Base-by-base conservation (phyloP, 2,113 vertebrate genomes). In the Ursus arctos region DNA sequence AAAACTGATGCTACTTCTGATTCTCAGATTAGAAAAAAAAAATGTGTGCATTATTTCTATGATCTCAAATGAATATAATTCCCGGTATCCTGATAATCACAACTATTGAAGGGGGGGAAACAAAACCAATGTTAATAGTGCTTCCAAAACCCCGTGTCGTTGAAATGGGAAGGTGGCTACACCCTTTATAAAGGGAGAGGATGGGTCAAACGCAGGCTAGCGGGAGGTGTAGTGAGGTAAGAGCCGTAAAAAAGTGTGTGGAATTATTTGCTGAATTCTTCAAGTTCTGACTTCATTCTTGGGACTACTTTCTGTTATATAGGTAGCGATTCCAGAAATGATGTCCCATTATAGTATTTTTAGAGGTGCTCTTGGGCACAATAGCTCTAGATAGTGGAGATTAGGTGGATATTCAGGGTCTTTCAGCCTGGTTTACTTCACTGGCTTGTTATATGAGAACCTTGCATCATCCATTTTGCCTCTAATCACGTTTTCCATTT, bases 281-380 rank as follows among this genome's bases (percentile, higher is more conserved):
- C 80, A n/a, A 47, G 95, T 96, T 98, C 40, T 92, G 98, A 69
- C 95, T 98, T 98, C 96, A 82, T 98, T 98, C 92, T 86, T 97
- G 97, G 96, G 72, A 97, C 93, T 94, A 96, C 96, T 98, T 98
- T 97, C 84, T 93, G 95, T 92, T 96, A 96, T 91, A 97, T 83
- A 91, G 96, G 95, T 92, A 90, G 65, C 31, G 77, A 92, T 98
- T 97, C 77, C 61, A 91, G 87, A 81, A 96, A 97, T 49, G 87
- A 96, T 95, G 90, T 84, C 94, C 97, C 95, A 94, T 94, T 98
- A 97, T 95, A 95, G 97, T 92, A 93, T 83, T 97, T 81, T 94
- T 80, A 96, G 97, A 96, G 83, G 88, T 91, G 71, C 97, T 97
- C 96, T 88, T 90, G 97, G 97, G 97, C 81, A 4, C 88, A 31